phyloP scores from a whole-genome alignment of 2,888 invertebrate genomes.

The Drosophila testacea region DNA sequence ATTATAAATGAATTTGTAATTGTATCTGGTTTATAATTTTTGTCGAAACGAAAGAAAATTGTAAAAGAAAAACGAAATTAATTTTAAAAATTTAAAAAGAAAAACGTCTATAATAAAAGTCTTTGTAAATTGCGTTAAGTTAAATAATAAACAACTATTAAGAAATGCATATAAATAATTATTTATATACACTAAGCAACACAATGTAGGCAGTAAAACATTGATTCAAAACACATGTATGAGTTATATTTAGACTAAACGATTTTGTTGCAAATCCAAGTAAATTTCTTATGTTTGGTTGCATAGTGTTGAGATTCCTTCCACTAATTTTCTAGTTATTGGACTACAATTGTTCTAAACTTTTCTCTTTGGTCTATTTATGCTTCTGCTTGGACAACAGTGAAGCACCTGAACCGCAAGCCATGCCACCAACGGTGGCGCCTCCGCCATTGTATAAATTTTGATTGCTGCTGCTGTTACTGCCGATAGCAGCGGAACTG shows the following conservation, averaged over 20 bases:
- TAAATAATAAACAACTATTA: constrained; percentile 72
- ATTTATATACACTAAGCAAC: constrained; percentile 10
- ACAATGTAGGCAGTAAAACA: background rate
- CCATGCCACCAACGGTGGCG: constrained; percentile 31
- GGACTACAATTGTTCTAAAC: constrained; percentile 26
- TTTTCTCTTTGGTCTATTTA: constrained; percentile 48
- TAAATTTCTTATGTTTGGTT: background rate
- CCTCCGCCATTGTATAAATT: constrained; percentile 31
- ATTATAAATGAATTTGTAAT: constrained; percentile 18
- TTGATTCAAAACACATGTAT: background rate
- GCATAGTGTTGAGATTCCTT: constrained; percentile 39
- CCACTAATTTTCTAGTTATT: constrained; percentile 17
- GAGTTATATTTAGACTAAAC: background rate
- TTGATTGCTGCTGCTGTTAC: constrained; percentile 34
- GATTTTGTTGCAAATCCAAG: constrained; percentile 8
- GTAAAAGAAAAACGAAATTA: constrained; percentile 37
- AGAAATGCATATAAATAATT: constrained; percentile 32
- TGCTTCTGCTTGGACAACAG: constrained; percentile 68
- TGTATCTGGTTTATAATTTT: constrained; percentile 38
- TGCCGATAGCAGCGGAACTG: constrained; percentile 3
- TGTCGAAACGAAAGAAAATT: constrained; percentile 14
- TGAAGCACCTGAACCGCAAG: constrained; percentile 23
- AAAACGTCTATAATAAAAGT: constrained; percentile 60
- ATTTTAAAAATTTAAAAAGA: constrained; percentile 43
- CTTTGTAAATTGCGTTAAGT: constrained; percentile 79